Evolutionary conservation across 2,797 vertebrate species (phyloP).

Genomic region (Vireo griseus): DNA sequence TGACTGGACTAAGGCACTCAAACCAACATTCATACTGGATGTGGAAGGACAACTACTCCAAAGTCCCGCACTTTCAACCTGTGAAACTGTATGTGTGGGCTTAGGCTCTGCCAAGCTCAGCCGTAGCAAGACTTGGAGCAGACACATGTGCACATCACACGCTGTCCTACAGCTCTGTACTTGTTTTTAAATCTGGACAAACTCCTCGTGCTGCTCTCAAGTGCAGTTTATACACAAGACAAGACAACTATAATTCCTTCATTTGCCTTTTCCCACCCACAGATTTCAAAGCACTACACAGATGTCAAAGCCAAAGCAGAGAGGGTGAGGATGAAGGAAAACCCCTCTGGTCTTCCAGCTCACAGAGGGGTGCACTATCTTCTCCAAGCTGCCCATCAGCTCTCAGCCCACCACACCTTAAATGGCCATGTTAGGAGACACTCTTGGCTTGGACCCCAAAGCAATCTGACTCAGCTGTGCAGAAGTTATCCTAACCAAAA

Average conservation of each 20-base stretch:
- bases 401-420: conserved; percentile 46
- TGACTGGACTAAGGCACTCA: neutral
- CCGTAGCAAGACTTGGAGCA: neutral
- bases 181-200: neutral
- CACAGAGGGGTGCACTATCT: neutral
- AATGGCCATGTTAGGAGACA: conserved; percentile 18
- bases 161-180: neutral
- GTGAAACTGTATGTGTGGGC: neutral
- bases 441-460: neutral
- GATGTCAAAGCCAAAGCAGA: neutral
- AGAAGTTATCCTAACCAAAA: conserved; percentile 35
- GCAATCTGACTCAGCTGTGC: conserved; percentile 20
- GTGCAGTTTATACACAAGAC: neutral
- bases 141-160: neutral
- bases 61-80: neutral
- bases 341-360: neutral
- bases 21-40: neutral
- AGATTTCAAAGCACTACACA: neutral
- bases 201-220: neutral
- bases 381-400: neutral
- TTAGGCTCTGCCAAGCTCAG: neutral
- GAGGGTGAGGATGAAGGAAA: accelerated
- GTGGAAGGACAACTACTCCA: neutral
- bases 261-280: neutral
- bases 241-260: neutral